These are phyloP conservation scores for Stegodyphus mimosarum DNA, from an alignment of 1,140 invertebrate species.

Conservation along the genomic window DNA sequence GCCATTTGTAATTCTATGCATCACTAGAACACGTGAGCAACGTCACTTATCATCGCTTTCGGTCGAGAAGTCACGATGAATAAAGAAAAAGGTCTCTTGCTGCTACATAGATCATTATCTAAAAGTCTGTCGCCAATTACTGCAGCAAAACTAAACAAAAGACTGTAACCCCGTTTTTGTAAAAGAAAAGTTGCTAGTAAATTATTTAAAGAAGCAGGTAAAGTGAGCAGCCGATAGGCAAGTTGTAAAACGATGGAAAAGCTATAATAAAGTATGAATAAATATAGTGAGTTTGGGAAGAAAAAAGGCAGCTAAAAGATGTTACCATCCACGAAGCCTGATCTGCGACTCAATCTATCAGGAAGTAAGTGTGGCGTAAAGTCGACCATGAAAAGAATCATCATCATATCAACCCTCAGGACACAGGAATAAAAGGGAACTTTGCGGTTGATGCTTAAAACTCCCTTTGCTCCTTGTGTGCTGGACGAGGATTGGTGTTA, in stretches of 20 bases:
- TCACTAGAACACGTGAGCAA: not conserved
- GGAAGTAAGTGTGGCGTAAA: slow-evolving; percentile 43
- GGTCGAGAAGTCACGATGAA: slow-evolving; percentile 7
- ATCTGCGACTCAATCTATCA: slow-evolving; percentile 54
- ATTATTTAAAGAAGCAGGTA: slow-evolving; percentile 27
- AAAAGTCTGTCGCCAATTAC: slow-evolving; percentile 19
- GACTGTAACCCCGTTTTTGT: not conserved
- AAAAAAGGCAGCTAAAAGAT: slow-evolving; percentile 29
- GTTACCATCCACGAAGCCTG: slow-evolving; percentile 12
- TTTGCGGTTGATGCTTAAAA: slow-evolving; percentile 45
- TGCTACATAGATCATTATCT: slow-evolving; percentile 27
- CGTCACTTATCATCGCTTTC: not conserved
- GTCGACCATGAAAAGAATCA: slow-evolving; percentile 46
- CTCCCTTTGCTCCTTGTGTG: not conserved
- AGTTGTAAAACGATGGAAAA: slow-evolving; percentile 25
- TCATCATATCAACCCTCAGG: slow-evolving; percentile 26
- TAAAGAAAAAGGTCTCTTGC: not conserved
- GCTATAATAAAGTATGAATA: slow-evolving; percentile 37
- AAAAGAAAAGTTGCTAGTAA: slow-evolving; percentile 18
- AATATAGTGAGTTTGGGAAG: slow-evolving; percentile 2
- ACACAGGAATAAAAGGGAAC: slow-evolving; percentile 28
- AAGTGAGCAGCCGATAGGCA: slow-evolving; percentile 16
- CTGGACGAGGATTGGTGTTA: slow-evolving; percentile 20
- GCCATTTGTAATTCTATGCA: not conserved
- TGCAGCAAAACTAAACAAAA: not conserved